A percentile compares a stretch with the other conserved stretches of the same genome.
Conservation (phyloP, 2,113 vertebrate genomes). For the Eolophus roseicapilla region DNA sequence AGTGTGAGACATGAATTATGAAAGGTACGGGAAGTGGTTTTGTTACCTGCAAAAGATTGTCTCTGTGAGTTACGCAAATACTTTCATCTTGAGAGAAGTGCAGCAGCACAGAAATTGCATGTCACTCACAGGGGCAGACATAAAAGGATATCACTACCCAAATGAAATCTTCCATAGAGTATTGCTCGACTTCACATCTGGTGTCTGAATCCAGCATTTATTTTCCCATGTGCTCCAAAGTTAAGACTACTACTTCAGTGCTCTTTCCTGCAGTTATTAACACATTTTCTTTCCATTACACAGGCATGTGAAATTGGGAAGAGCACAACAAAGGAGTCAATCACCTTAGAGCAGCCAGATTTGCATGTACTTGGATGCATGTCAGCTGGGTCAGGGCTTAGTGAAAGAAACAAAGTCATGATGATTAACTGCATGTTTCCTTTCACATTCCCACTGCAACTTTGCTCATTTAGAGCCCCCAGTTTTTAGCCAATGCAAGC, state of each 20-base stretch:
- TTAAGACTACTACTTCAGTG: background rate
- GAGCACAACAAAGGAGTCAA: background rate
- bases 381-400: background rate
- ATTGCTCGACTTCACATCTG: background rate
- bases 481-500: background rate
- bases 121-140: background rate
- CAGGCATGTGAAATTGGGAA: background rate
- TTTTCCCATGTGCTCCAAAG: background rate
- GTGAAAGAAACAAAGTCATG: background rate
- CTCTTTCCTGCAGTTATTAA: background rate
- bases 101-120: background rate
- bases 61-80: background rate
- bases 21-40: background rate
- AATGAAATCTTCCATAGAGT: background rate
- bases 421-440: background rate
- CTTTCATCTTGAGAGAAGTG: background rate
- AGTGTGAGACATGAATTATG: background rate
- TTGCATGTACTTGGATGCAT: too few species aligned
- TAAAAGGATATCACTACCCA: background rate
- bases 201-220: background rate
- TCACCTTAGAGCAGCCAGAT: background rate
- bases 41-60: background rate
- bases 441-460: background rate
- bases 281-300: background rate
- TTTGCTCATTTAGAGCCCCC: background rate